Conservation (phyloP, 2,113 vertebrate genomes). For the Phoxinus phoxinus region DNA sequence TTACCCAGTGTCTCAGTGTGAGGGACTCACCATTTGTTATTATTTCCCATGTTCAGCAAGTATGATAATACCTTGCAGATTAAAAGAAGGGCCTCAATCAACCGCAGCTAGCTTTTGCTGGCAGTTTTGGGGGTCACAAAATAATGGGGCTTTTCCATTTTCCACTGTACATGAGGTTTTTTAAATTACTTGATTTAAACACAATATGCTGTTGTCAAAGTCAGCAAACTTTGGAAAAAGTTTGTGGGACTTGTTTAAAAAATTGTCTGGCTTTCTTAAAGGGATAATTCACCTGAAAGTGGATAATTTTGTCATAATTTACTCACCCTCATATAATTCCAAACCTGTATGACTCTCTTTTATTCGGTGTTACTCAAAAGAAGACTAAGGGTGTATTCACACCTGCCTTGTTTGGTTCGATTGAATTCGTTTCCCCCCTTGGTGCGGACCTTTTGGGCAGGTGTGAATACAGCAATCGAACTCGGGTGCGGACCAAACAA, state of each 20-base stretch:
- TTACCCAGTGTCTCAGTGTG: constrained; percentile 3
- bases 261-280: neutral
- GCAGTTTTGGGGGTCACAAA: constrained; percentile 27
- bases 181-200: neutral
- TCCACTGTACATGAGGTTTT: constrained; percentile 53
- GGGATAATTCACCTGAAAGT: neutral
- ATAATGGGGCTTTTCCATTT: constrained; percentile 41
- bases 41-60: constrained; percentile 62
- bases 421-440: too few relatives aligned
- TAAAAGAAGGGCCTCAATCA: constrained; percentile 35
- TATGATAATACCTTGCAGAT: constrained; percentile 56
- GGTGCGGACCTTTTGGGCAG: too few relatives aligned
- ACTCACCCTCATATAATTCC: neutral
- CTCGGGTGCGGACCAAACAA: too few relatives aligned
- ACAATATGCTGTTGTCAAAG: neutral
- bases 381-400: too few relatives aligned
- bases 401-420: too few relatives aligned
- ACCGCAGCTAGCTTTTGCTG: neutral
- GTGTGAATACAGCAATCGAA: too few relatives aligned
- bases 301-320: neutral
- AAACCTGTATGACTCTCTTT: neutral
- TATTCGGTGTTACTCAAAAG: neutral
- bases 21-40: constrained; percentile 53
- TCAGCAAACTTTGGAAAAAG: neutral
- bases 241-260: neutral